Evolutionary conservation across 2,113 vertebrate genomes (phyloP), one percentile per base, ranked within the genome.

Genomic region (Gobius niger): DNA sequence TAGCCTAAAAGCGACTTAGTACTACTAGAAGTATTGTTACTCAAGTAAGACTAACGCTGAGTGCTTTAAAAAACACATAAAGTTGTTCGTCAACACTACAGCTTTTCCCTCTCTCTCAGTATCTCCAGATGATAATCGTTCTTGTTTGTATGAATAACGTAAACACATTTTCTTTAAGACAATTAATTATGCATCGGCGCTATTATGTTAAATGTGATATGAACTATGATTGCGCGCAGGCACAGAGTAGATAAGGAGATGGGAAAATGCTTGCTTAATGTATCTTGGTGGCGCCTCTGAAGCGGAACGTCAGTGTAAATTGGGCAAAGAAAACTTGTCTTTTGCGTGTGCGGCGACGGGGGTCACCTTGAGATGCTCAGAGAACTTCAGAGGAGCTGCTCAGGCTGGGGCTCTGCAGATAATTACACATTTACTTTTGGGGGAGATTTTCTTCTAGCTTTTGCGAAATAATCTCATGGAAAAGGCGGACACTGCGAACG

Each of bases 101-200:
- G 7, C 62, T 12, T 34, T 40, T 52, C 72, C 77, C 47, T 18
- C n/a, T 78, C 73, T 42, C 49, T 0, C 1, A 44, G 60, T 71
- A 78, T 77, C 82, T 70, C 19, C 5, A 54, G 41, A 65, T 76
- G 74, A 86, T 82, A 75, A 88, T 84, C 71, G 59, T 60, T 47
- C 67, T 62, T 76, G 59, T 72, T 11, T 12, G n/a, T 85, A 83
- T 63, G 83, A 85, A 90, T 89, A 85, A 87, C 24, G 24, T 34
- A 87, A 85, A 90, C 50, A 54, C 52, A 54, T 67, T 52, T 72
- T 67, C 87, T 85, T 88, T 78, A 89, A 88, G 88, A 82, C 88
- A 89, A 91, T 84, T 73, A 91, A 92, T 92, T 88, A 92, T 81
- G 77, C 75, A 85, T 87, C 66, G 82, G 89, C 84, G 85, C 85